phyloP scores from a whole-genome alignment of 2,888 invertebrate species.

The Parelbella ahira region DNA sequence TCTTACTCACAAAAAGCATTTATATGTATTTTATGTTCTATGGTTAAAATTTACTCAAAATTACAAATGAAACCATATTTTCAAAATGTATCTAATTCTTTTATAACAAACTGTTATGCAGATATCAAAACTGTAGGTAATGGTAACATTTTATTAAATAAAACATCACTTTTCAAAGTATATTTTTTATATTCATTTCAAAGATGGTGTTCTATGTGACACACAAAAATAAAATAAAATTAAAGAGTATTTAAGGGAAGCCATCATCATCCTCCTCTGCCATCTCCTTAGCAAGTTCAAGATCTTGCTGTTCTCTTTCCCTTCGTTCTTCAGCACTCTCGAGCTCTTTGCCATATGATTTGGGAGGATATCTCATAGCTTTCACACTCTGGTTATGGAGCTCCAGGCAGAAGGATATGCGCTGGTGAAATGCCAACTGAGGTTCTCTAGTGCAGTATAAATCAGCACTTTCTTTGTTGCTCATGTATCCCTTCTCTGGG shows the following conservation, averaged over 20 bases:
- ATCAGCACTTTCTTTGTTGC: conserved; percentile 98
- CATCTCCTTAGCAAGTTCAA: conserved; percentile 99
- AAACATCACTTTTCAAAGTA: conserved; percentile 14
- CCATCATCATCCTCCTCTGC: conserved; percentile 99
- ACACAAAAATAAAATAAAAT: conserved; percentile 8
- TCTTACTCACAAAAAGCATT: too few relatives aligned
- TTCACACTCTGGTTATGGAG: conserved; percentile 99
- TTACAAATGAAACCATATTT: too few relatives aligned
- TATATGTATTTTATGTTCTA: too few relatives aligned
- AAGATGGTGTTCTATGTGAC: too few relatives aligned
- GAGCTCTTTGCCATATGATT: conserved; percentile 98
- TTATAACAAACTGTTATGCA: too few relatives aligned
- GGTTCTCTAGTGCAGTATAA: conserved; percentile 98
- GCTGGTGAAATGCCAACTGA: conserved; percentile 96
- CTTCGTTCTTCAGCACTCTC: conserved; percentile 98
- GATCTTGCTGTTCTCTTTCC: conserved; percentile 97
- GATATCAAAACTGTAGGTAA: too few relatives aligned
- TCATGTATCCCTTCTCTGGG: conserved; percentile 97
- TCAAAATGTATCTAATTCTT: too few relatives aligned
- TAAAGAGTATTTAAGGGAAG: conserved; percentile 70
- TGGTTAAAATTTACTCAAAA: too few relatives aligned
- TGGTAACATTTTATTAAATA: too few relatives aligned
- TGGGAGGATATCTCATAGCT: conserved; percentile 99
- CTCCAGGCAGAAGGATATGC: conserved; percentile 98
- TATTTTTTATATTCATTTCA: too few relatives aligned